Evolutionary conservation across 2,113 vertebrate species (phyloP), one percentile per base, ranked within the genome.

Genomic region (Aramus guarauna): DNA sequence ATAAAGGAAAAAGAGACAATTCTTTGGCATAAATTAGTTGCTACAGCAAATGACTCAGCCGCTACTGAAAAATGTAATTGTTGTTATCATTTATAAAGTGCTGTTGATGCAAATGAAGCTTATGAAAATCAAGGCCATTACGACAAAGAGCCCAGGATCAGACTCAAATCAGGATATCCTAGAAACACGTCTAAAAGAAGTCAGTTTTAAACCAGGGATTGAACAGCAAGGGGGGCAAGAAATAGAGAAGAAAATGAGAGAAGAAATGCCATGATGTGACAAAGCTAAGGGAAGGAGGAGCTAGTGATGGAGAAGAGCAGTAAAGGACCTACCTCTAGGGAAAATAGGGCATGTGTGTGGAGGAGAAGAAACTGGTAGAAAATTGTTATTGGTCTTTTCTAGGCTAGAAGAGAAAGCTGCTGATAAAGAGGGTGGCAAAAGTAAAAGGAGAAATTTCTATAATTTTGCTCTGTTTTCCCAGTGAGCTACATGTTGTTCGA

Each of bases 81-180:
- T 96, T 96, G 52, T 95, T 95, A 93, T 96, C 43, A 93, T 93
- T 96, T 97, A 93, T 92, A 93, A 69, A 94, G 59, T 34, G 9
- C 60, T 76, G 88, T 52, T 87, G 53, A 96, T 96, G 95, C 92
- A 96, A 96, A 94, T 78, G 81, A 91, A 93, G 90, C 80, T 88
- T 88, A 52, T 91, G 48, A 92, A 97, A 95, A 93, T 89, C 59
- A 91, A 88, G 63, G 55, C 78, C n/a, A 19, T 92, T 94, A 78
- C 83, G 72, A 69, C 66, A 88, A 95, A 94, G 50, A 90, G 60
- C 17, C 36, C 71, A 87, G 73, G 82, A 89, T 89, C 79, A 83
- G 77, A 74, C 47, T 86, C 58, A 59, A 82, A 83, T 80, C 53
- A 62, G 63, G 85, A 71, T 39, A 93, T 34, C 56, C 72, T 86